Percentiles rank a stretch among this genome's conserved stretches.
Evolutionary conservation across 2,113 vertebrate species (phyloP).

Genomic region (Lepidothrix coronata): DNA sequence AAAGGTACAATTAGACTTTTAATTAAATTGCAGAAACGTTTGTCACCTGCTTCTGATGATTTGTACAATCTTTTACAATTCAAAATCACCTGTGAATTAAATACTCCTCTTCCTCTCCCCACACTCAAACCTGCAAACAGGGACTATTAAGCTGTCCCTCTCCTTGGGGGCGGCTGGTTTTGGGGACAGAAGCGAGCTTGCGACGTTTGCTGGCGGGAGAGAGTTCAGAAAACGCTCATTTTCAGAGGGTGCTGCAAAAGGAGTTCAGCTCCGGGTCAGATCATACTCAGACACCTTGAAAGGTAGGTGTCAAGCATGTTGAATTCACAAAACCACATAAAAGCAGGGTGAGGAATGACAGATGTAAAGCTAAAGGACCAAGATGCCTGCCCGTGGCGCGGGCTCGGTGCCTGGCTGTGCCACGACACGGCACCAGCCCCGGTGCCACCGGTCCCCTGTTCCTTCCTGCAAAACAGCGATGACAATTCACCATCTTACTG

Average conservation of each 20-base stretch:
- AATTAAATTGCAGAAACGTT: neutral
- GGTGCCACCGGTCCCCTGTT: fast-evolving
- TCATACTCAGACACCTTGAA: neutral
- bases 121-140: neutral
- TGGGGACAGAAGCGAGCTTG: neutral
- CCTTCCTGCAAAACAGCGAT: neutral
- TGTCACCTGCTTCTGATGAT: neutral
- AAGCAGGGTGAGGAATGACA: neutral
- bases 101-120: neutral
- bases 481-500: neutral
- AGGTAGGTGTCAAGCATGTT: neutral
- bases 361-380: neutral
- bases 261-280: neutral
- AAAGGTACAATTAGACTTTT: neutral
- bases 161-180: neutral
- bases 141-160: no score
- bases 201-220: fast-evolving
- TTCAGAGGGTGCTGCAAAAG: neutral
- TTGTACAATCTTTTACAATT: neutral
- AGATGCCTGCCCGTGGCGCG: neutral
- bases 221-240: neutral
- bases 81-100: neutral
- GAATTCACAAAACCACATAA: neutral
- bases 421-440: fast-evolving
- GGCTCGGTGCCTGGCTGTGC: neutral